Percentiles rank a stretch among this genome's conserved stretches.
Evolutionary conservation across 2,888 invertebrate species (phyloP).

Genomic region (Trissoscelio sp.): DNA sequence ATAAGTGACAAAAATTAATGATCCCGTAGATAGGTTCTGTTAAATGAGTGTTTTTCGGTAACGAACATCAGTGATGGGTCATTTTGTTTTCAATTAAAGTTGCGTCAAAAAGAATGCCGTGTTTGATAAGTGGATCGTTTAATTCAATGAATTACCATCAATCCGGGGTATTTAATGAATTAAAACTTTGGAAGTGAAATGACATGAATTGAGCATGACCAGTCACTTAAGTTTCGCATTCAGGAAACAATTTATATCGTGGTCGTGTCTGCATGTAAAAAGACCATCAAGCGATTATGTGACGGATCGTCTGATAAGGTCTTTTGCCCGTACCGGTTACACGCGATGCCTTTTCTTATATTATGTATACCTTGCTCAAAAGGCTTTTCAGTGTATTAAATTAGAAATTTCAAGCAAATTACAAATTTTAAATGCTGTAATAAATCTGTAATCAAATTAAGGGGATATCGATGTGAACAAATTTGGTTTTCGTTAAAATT

Average conservation of each 20-base stretch:
- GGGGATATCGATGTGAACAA: no score
- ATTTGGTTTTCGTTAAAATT: no score
- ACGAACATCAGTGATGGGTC: no score
- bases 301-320: slow-evolving; percentile 32
- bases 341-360: slow-evolving; percentile 29
- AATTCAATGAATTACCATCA: slow-evolving; percentile 14
- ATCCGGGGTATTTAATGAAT: slow-evolving; percentile 18
- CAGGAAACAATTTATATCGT: slow-evolving; percentile 43
- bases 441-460: no score
- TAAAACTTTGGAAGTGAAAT: slow-evolving; percentile 28
- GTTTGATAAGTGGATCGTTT: neutral
- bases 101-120: neutral
- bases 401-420: neutral
- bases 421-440: no score
- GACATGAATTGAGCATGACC: slow-evolving; percentile 37
- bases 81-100: neutral
- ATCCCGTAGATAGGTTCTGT: no score
- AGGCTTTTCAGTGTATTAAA: neutral
- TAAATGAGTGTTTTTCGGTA: no score
- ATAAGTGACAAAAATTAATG: neutral
- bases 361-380: neutral
- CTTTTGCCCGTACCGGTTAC: slow-evolving; percentile 17
- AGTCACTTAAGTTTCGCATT: slow-evolving; percentile 38
- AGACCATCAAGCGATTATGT: slow-evolving; percentile 33
- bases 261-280: slow-evolving; percentile 47